These are phyloP conservation scores for Spongilla lacustris DNA, from an alignment of 37 sponge, comb jelly and placozoan species.

Conservation along the genomic window DNA sequence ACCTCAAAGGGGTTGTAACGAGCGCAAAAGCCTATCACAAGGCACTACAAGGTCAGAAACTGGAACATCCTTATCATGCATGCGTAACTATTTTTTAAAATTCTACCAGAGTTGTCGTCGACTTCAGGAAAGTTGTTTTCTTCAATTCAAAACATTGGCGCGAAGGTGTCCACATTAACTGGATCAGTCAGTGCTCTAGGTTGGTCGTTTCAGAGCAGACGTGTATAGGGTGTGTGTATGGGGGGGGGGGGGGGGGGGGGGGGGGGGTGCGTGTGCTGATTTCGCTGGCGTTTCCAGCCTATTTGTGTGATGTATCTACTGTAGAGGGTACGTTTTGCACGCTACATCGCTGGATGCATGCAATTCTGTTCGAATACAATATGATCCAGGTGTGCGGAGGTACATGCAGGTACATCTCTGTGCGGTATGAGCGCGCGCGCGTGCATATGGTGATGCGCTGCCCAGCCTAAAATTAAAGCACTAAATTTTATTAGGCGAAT, in stretches of 20 bases:
- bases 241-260: no score
- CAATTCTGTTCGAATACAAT: no score
- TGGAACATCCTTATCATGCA: neutral
- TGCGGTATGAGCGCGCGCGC: neutral
- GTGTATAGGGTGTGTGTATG: neutral
- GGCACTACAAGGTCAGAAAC: constrained; percentile 52
- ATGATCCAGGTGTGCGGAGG: no score
- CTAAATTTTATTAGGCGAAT: constrained; percentile 24
- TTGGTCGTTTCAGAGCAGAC: neutral
- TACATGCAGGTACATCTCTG: no score
- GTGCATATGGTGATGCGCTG: neutral
- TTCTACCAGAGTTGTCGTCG: constrained; percentile 25
- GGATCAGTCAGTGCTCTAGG: constrained; percentile 71
- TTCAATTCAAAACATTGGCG: constrained; percentile 47
- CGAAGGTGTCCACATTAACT: constrained; percentile 59
- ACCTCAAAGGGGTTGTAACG: constrained; percentile 40
- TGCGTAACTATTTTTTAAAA: neutral
- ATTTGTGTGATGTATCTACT: no score
- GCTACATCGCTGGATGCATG: no score
- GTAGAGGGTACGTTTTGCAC: no score
- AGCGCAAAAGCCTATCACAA: constrained; percentile 60
- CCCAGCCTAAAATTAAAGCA: neutral
- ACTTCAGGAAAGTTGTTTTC: constrained; percentile 36
- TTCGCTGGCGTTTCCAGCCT: no score
- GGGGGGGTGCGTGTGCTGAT: no score